Evolutionary conservation across 2,797 vertebrate species (phyloP).

Genomic region (Acanthurus leucopareius): DNA sequence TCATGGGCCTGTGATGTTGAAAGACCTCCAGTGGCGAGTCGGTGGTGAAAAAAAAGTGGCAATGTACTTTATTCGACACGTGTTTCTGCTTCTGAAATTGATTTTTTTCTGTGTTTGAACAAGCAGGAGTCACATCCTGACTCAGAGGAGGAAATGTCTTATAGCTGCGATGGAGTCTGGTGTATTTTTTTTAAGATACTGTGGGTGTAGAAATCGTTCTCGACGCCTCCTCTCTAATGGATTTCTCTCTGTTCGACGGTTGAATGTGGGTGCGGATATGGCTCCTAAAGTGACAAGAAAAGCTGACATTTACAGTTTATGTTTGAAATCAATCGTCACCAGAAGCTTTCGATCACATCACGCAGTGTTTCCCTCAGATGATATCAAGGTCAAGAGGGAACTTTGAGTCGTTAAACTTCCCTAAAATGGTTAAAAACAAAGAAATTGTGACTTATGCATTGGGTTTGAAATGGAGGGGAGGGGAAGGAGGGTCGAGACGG

Average conservation of each 20-base stretch:
- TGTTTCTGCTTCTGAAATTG: not conserved
- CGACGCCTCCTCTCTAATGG: not conserved
- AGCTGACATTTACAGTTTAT: not conserved
- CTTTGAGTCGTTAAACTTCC: not conserved
- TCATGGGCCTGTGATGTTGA: not conserved
- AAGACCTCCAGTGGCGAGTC: not conserved
- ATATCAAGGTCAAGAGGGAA: not conserved
- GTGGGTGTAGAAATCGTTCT: not conserved
- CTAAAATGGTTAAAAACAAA: too few species aligned
- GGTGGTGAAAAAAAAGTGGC: not conserved
- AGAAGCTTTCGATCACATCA: not conserved
- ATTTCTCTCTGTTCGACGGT: not conserved
- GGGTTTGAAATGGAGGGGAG: not conserved
- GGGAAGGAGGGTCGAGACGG: not conserved
- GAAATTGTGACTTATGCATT: too few species aligned
- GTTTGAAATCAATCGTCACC: not conserved
- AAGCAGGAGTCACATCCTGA: not conserved
- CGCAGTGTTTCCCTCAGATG: not conserved
- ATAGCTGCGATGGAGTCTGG: not conserved
- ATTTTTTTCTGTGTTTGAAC: constrained; percentile 18
- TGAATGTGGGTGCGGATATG: constrained; percentile 3
- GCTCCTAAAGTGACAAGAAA: not conserved
- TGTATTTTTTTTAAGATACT: not conserved
- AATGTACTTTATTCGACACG: not conserved
- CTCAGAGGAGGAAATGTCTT: not conserved